Conservation (phyloP, 2,888 invertebrate species). For the Erpobdella octoculata region DNA sequence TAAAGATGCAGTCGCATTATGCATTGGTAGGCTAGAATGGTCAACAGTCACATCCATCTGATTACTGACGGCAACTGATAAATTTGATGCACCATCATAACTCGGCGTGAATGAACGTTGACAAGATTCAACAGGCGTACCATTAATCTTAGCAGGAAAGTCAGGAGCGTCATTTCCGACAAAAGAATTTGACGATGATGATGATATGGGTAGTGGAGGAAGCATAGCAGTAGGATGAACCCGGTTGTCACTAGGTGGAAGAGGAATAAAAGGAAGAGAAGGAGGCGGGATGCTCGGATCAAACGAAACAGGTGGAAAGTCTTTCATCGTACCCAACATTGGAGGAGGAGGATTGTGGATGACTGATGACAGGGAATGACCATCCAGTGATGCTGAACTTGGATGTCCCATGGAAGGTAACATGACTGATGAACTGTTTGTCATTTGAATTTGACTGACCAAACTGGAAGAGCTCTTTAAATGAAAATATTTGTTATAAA, state of each 20-base stretch:
- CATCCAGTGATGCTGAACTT: too few relatives aligned
- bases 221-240: too few relatives aligned
- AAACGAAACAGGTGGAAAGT: neutral
- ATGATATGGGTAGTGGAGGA: neutral
- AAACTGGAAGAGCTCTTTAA: too few relatives aligned
- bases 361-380: too few relatives aligned
- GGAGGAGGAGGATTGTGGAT: neutral
- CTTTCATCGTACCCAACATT: neutral
- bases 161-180: too few relatives aligned
- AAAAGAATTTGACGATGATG: neutral
- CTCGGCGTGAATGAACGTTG: too few relatives aligned
- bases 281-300: constrained; percentile 3
- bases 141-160: too few relatives aligned
- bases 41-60: neutral
- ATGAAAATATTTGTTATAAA: too few relatives aligned
- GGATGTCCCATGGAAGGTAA: neutral
- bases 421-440: too few relatives aligned
- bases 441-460: too few relatives aligned
- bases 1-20: neutral
- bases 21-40: neutral
- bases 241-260: neutral
- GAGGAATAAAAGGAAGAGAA: neutral
- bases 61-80: neutral
- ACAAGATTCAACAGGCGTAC: too few relatives aligned
- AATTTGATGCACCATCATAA: neutral